These are phyloP conservation scores for Sebastes vulpes DNA, from an alignment of 2,797 vertebrate species.

Conservation along the genomic window DNA sequence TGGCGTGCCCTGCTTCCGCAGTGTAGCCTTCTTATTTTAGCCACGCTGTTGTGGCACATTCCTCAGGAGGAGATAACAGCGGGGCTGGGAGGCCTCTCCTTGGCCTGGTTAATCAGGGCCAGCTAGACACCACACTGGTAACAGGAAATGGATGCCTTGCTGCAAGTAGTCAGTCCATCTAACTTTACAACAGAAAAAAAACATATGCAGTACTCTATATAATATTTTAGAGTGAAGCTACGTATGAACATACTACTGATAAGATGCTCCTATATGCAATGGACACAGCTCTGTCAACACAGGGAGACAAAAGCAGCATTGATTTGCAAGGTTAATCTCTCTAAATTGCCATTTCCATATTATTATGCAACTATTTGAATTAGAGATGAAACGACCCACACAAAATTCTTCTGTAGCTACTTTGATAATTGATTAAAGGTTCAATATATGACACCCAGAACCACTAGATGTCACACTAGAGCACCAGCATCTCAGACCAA, in stretches of 20 bases:
- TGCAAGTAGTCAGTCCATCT: neutral
- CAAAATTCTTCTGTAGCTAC: neutral
- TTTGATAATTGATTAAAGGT: neutral
- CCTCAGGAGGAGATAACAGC: slow-evolving; percentile 84
- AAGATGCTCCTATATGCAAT: neutral
- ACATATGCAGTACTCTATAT: neutral
- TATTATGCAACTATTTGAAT: neutral
- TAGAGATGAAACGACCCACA: neutral
- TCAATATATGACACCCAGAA: neutral
- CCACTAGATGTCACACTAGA: too few relatives aligned
- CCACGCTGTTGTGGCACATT: slow-evolving; percentile 85
- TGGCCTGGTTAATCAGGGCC: slow-evolving; percentile 20
- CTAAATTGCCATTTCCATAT: neutral
- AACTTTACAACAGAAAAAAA: neutral
- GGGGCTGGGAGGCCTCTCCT: slow-evolving; percentile 47
- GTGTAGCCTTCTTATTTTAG: slow-evolving; percentile 85
- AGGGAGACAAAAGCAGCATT: neutral
- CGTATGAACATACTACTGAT: neutral
- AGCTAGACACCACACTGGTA: slow-evolving; percentile 40
- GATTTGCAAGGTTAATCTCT: neutral
- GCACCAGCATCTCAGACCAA: neutral
- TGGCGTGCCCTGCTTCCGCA: slow-evolving; percentile 68
- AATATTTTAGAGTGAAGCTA: neutral
- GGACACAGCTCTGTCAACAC: neutral
- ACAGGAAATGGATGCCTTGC: slow-evolving; percentile 35